Base-by-base conservation (phyloP, 2,888 invertebrate genomes). In the Ornithoptera priamus region DNA sequence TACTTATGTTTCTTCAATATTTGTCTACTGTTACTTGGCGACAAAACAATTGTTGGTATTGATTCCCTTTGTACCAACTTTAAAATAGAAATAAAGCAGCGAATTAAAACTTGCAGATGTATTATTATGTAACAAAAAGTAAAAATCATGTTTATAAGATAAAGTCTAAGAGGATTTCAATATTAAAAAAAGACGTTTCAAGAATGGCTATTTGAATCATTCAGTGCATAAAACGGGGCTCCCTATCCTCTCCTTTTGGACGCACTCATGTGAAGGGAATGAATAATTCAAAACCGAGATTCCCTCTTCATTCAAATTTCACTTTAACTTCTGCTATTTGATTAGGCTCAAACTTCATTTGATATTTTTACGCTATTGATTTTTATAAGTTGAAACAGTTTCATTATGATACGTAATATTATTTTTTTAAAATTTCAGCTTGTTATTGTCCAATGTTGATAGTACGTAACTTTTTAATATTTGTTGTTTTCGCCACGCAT, bases 291-390 rank as follows among this genome's bases (percentile, higher is more conserved):
- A 61, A 59, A 46, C 69, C 58, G 69, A 66, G 69, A 62, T 70
- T 70, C 58, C 65, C 66, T 62, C 69, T 70, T 70, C 69, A 58
- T 65, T 73, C 73, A 70, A 66, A 62, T 70, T 70, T 70, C 62
- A 62, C 66, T 70, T 62, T 62, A 70, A 64, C 68, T 63, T 70
- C 57, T 50, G 65, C 62, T 66, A 70, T 85, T 86, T 85, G 84
- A 84, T 85, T 81, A 80, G 82, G 82, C 77, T 79, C 78, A 77
- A 80, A 79, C 75, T 79, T 76, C 74, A 77, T 76, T 78, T 78
- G 74, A 75, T 76, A 76, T 84, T 77, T 80, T 72, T 76, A 73
- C 77, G 73, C 76, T 81, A 82, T 82, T 81, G 81, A 82, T 80
- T 83, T 77, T 77, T 74, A 73, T 75, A 77, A 78, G 77, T 76